These are phyloP conservation scores for Hololepta plana DNA, from an alignment of 2,888 invertebrate species.

Conservation along the genomic window DNA sequence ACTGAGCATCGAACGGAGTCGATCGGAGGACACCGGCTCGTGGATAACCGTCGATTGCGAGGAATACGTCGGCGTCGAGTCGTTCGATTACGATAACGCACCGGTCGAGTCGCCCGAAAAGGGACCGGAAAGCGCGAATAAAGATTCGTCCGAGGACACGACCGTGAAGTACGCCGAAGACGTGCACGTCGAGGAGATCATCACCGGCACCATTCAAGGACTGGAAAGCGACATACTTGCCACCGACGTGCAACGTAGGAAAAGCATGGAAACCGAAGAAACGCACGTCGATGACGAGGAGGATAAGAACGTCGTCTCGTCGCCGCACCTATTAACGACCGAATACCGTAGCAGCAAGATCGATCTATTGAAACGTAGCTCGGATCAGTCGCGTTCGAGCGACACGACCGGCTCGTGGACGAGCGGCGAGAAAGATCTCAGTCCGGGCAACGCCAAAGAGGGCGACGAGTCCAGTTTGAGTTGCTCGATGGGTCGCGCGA, in stretches of 20 bases:
- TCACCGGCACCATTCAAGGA: too few species aligned
- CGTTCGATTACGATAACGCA: constrained; percentile 33
- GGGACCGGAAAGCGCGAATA: constrained; percentile 9
- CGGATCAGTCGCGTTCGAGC: constrained; percentile 60
- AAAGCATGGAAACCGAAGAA: constrained; percentile 8
- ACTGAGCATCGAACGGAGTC: constrained; percentile 30
- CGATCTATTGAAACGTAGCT: constrained; percentile 44
- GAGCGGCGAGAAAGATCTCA: constrained; percentile 53
- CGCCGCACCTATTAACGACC: constrained; percentile 19
- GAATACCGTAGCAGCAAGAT: constrained; percentile 30
- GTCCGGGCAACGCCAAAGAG: constrained; percentile 38
- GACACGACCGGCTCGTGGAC: constrained; percentile 63
- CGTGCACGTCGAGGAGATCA: too few species aligned
- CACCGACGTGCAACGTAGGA: too few species aligned
- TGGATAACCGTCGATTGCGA: constrained; percentile 51
- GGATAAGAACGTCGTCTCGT: constrained; percentile 9
- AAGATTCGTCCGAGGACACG: constrained; percentile 7
- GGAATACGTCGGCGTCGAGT: constrained; percentile 43
- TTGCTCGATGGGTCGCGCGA: constrained; percentile 61
- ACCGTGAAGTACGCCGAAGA: constrained; percentile 5
- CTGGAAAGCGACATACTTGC: too few species aligned
- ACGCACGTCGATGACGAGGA: constrained; percentile 9
- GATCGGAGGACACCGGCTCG: constrained; percentile 49
- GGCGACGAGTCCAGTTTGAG: constrained; percentile 59
- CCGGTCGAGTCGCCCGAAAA: constrained; percentile 21